phyloP scores from a whole-genome alignment of 2,888 invertebrate species.

The Temnothorax ravouxi region DNA sequence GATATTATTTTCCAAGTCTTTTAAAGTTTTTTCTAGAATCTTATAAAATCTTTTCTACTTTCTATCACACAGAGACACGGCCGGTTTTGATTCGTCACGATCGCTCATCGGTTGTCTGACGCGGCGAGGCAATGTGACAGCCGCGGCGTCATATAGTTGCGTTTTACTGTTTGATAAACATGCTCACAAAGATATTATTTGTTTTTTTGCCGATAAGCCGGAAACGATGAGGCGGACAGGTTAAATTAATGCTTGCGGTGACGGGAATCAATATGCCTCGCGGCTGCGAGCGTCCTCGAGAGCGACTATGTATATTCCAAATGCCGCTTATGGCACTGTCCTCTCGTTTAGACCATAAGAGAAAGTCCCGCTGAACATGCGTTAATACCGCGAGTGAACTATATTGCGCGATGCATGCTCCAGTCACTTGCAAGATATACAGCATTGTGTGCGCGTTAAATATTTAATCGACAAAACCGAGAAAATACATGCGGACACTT shows the following conservation, averaged over 20 bases:
- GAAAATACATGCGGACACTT: not conserved
- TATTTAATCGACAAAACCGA: conserved; percentile 4
- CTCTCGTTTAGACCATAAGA: conserved; percentile 50
- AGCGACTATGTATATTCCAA: conserved; percentile 65
- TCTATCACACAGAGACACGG: not conserved
- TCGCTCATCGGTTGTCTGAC: not conserved
- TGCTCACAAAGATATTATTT: conserved; percentile 8
- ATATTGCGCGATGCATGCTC: conserved; percentile 41
- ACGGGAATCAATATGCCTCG: conserved; percentile 13
- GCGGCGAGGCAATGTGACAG: conserved; percentile 13
- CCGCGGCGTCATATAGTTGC: not conserved
- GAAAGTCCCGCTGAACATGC: conserved; percentile 44
- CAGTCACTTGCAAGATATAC: conserved; percentile 4
- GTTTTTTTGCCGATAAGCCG: conserved; percentile 30
- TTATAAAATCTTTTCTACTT: conserved; percentile 22
- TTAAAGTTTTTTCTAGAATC: not conserved
- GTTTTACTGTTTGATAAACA: conserved; percentile 9
- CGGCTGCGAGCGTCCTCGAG: conserved; percentile 62
- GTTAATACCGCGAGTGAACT: conserved; percentile 28
- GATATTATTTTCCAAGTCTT: not conserved
- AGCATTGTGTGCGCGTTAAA: conserved; percentile 14
- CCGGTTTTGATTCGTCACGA: conserved; percentile 19
- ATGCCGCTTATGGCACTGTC: conserved; percentile 56
- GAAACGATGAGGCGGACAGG: conserved; percentile 25
- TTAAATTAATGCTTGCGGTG: conserved; percentile 18